Evolutionary conservation across 2,113 vertebrate genomes (phyloP).

Genomic region (Ochotona curzoniae): DNA sequence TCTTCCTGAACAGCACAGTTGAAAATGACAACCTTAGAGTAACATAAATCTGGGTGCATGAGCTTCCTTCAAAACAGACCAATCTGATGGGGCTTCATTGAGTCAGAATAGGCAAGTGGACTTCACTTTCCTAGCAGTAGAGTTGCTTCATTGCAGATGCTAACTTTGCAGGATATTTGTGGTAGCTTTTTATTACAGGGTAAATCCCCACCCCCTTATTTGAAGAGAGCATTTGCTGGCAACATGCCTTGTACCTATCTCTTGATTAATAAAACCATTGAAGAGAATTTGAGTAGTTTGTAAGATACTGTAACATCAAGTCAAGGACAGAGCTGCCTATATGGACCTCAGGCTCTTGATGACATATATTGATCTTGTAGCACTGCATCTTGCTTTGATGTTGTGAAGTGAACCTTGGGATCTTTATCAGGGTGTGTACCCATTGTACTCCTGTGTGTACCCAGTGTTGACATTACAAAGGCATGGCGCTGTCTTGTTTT

Average conservation of each 20-base stretch:
- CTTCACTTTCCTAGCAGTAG: constrained; percentile 83
- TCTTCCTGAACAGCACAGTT: constrained; percentile 92
- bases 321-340: not conserved
- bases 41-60: constrained; percentile 88
- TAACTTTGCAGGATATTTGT: not conserved
- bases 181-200: not conserved
- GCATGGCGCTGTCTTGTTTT: not conserved
- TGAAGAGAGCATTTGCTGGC: constrained; percentile 5
- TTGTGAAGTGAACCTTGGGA: not conserved
- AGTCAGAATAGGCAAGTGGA: constrained; percentile 79
- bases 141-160: not conserved
- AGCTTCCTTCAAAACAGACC: constrained; percentile 92
- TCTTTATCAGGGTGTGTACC: not conserved
- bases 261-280: not conserved
- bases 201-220: not conserved
- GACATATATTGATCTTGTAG: not conserved
- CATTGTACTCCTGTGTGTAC: not conserved
- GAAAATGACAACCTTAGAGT: constrained; percentile 90
- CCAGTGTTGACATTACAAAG: not conserved
- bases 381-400: not conserved
- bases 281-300: constrained; percentile 22
- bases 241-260: not conserved
- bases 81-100: constrained; percentile 88
- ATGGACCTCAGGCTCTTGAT: not conserved
- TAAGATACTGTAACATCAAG: constrained; percentile 5